Conservation (phyloP, 2,888 invertebrate species). For the Macaria liturata region DNA sequence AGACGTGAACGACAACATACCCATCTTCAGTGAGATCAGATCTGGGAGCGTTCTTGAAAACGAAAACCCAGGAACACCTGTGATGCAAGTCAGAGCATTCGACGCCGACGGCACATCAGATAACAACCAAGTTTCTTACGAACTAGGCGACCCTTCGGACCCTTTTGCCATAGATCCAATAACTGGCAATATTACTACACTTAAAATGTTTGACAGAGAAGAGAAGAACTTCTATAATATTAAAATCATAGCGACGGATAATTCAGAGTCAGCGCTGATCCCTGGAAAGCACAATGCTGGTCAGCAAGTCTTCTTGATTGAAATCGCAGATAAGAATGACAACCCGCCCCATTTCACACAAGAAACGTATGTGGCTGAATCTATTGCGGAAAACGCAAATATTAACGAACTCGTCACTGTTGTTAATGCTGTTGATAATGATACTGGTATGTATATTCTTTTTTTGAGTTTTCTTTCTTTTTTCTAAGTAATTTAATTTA, state of each 20-base stretch:
- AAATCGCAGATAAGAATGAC: constrained; percentile 98
- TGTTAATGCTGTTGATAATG: constrained; percentile 93
- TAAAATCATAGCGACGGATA: constrained; percentile 95
- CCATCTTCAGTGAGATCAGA: constrained; percentile 91
- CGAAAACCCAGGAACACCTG: constrained; percentile 91
- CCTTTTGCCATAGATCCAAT: constrained; percentile 92
- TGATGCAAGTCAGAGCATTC: constrained; percentile 94
- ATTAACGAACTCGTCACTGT: constrained; percentile 92
- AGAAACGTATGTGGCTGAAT: constrained; percentile 87
- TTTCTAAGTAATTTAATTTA: too few relatives aligned
- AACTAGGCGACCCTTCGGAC: constrained; percentile 86
- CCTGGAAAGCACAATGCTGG: constrained; percentile 87
- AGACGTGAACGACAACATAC: constrained; percentile 96
- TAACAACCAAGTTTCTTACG: constrained; percentile 92
- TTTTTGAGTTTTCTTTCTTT: background rate
- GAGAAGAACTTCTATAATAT: constrained; percentile 92
- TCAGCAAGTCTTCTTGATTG: constrained; percentile 93
- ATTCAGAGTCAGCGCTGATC: constrained; percentile 90
- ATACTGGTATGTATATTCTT: constrained; percentile 83
- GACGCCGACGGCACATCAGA: constrained; percentile 93
- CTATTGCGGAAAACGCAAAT: constrained; percentile 92
- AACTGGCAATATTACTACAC: constrained; percentile 95
- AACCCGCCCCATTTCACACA: constrained; percentile 95
- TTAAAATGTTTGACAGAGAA: constrained; percentile 93
- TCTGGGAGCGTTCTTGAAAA: constrained; percentile 94